A percentile compares a stretch with the other conserved stretches of the same genome.
phyloP scores from a whole-genome alignment of 2,113 vertebrate species.

The Cephalopterus ornatus region DNA sequence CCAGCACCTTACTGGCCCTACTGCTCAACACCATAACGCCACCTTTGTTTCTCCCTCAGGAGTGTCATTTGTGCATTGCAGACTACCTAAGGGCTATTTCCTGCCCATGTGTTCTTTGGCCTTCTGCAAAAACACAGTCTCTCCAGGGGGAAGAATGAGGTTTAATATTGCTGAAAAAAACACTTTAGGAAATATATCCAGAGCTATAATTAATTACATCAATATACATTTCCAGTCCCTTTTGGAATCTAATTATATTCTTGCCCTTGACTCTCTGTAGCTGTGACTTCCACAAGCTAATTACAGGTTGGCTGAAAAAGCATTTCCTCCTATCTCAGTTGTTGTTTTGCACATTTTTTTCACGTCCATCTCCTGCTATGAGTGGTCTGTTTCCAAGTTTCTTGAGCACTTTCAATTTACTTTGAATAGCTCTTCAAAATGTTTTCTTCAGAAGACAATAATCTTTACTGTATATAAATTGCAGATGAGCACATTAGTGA shows the following conservation, averaged over 20 bases:
- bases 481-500: not conserved
- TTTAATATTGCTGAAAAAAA: conserved; percentile 13
- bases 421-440: not conserved
- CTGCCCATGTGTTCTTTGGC: conserved; percentile 36
- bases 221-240: conserved; percentile 25
- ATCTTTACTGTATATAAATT: not conserved
- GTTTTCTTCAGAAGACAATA: not conserved
- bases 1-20: conserved; percentile 67
- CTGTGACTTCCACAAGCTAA: conserved; percentile 24
- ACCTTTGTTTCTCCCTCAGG: conserved; percentile 68
- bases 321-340: not conserved
- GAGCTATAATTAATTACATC: conserved; percentile 48
- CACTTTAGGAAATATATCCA: conserved; percentile 15
- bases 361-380: not conserved
- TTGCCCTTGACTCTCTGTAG: conserved; percentile 13
- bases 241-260: conserved; percentile 37
- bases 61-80: conserved; percentile 36
- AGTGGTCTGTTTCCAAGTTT: not conserved
- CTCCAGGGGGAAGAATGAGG: not conserved
- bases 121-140: conserved; percentile 1
- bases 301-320: conserved; percentile 32
- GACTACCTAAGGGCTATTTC: conserved; percentile 53
- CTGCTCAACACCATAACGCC: conserved; percentile 50
- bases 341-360: not conserved
- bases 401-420: not conserved